These are phyloP conservation scores for Catamblyrhynchus diadema DNA, from an alignment of 2,797 vertebrate genomes.

Conservation along the genomic window DNA sequence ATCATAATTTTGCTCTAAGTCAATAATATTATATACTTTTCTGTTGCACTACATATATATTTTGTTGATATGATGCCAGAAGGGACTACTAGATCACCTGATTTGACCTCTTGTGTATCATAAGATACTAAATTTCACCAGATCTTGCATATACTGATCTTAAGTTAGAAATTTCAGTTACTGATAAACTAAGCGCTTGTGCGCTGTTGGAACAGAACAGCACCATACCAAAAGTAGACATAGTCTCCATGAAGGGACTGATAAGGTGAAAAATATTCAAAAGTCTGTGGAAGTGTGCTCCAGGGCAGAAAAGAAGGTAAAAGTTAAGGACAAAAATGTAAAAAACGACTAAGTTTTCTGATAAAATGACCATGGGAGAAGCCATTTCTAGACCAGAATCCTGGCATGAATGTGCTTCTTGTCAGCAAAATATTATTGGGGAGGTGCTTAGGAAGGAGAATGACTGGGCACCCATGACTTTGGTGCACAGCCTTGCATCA, in stretches of 20 bases:
- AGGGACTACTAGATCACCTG: neutral
- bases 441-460: neutral
- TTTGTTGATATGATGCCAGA: neutral
- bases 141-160: neutral
- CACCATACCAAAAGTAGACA: neutral
- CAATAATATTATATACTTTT: neutral
- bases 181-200: neutral
- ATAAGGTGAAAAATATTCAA: neutral
- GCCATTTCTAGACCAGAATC: neutral
- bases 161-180: neutral
- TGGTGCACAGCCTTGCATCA: neutral
- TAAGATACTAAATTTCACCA: neutral
- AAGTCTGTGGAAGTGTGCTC: neutral
- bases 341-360: neutral
- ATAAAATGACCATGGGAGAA: neutral
- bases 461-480: neutral
- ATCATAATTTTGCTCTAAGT: constrained; percentile 1
- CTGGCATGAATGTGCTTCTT: neutral
- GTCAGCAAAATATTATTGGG: neutral
- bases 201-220: neutral
- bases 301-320: neutral
- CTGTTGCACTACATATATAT: neutral
- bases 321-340: neutral
- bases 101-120: neutral
- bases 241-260: neutral